phyloP scores from a whole-genome alignment of 1,140 invertebrate genomes.

The Ptiloglossa arizonensis region DNA sequence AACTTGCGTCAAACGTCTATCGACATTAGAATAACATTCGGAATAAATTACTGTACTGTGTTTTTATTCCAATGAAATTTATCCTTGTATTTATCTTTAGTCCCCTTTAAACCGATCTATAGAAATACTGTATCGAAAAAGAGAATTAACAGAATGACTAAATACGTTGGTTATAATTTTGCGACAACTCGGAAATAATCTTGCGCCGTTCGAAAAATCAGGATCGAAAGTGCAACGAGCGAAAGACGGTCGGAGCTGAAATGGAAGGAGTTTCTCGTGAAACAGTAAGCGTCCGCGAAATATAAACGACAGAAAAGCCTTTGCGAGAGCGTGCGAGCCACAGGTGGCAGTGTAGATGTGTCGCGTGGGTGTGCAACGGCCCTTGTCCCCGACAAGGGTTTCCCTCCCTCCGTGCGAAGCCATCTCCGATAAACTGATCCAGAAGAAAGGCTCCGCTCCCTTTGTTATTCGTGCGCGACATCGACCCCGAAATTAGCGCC shows the following conservation, averaged over 20 bases:
- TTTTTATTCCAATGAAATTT: too few species aligned
- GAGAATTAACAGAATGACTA: too few species aligned
- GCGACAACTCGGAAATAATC: too few species aligned
- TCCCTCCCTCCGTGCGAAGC: neutral
- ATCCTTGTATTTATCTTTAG: too few species aligned
- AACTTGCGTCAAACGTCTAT: too few species aligned
- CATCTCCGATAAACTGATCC: neutral
- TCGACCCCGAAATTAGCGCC: constrained; percentile 28
- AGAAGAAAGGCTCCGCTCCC: constrained; percentile 2
- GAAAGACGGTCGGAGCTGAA: neutral
- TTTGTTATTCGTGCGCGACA: neutral
- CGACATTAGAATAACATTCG: too few species aligned
- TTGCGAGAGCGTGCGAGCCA: constrained; percentile 21
- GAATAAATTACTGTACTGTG: too few species aligned
- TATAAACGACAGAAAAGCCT: neutral
- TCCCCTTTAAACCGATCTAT: too few species aligned
- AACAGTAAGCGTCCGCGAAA: neutral
- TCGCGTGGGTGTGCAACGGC: neutral
- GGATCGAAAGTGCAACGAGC: neutral
- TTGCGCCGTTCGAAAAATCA: too few species aligned
- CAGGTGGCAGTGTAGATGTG: constrained; percentile 52
- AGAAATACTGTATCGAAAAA: too few species aligned
- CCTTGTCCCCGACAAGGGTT: constrained; percentile 4
- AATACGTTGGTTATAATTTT: too few species aligned
- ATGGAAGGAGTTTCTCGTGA: neutral